Evolutionary conservation across 2,113 vertebrate species (phyloP), one percentile per base, ranked within the genome.

Genomic region (Synodontis membranacea): DNA sequence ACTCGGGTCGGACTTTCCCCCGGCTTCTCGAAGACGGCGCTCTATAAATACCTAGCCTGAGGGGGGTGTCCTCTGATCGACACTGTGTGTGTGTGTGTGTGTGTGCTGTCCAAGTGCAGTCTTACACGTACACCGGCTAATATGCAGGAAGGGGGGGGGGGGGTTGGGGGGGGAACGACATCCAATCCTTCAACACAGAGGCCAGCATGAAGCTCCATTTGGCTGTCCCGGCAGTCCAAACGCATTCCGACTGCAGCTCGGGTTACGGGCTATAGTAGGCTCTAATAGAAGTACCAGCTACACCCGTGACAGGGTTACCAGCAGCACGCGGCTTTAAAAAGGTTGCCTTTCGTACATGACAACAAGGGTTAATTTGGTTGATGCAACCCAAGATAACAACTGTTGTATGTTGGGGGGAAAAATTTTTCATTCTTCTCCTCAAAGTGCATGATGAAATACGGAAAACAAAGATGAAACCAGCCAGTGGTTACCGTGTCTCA

Each of bases 131-230:
- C 46, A 56, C 72, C 23, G 76, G 75, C 82, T 82, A 44, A 81
- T 84, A 58, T 84, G 85, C 76, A 58, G 70, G 76, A n/a, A n/a
- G 44, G 70, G 39, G 11, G 52, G 52, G 52, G 52, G n/a, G n/a
- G n/a, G n/a, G n/a, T n/a, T 3, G 52, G 25, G 82, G 64, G 37
- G 68, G 66, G 83, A 79, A n/a, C n/a, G n/a, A 87, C 54, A 89
- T 85, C 80, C 80, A 87, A 89, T 87, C 86, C 52, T 85, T 79
- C 25, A 58, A 68, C 75, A 78, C 80, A 83, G 39, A 79, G 74
- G 84, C 80, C 86, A 89, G 46, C 31, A 31, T 42, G 70, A 60
- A 87, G 74, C 88, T 89, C 83, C 83, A 86, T 89, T 89, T 89
- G 88, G 88, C 83, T 48, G 56, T 83, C 83, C 80, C 34, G 54